A percentile compares a stretch with the other conserved stretches of the same genome.
Conservation (phyloP, 1,140 invertebrate genomes). For the Magallana gigas region DNA sequence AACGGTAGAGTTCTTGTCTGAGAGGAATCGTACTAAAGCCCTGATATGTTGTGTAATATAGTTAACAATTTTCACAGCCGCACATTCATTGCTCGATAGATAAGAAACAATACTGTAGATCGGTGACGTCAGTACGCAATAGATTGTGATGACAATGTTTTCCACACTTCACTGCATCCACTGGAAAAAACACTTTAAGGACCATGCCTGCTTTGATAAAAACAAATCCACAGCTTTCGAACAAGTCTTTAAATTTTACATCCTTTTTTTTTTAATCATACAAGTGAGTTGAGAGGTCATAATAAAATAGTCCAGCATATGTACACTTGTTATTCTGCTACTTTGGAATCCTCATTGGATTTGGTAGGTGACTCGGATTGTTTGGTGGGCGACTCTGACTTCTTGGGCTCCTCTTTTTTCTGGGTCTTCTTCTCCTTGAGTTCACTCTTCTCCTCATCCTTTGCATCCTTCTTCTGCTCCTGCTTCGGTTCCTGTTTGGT, state of each 20-base stretch:
- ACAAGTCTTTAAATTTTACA: neutral
- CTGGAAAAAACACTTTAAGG: neutral
- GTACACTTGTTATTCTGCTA: neutral
- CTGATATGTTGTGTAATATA: too few species aligned
- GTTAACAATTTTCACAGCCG: neutral
- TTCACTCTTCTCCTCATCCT: constrained; percentile 9
- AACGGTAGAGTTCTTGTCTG: too few species aligned
- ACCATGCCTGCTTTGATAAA: too few species aligned
- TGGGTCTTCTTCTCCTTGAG: neutral
- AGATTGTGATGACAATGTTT: neutral
- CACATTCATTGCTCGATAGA: neutral
- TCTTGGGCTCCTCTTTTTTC: constrained; percentile 5
- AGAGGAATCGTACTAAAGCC: too few species aligned
- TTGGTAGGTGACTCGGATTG: neutral
- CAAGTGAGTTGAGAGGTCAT: neutral
- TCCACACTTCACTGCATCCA: neutral
- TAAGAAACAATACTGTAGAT: neutral
- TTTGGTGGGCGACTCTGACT: neutral
- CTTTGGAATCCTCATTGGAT: neutral
- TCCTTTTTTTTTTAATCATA: neutral
- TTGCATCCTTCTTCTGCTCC: neutral
- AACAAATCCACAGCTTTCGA: neutral
- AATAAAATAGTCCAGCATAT: neutral
- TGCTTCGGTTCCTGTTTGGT: neutral
- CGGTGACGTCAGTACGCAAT: neutral